phyloP scores from a whole-genome alignment of 2,797 vertebrate genomes.

The Chrysolophus pictus region DNA sequence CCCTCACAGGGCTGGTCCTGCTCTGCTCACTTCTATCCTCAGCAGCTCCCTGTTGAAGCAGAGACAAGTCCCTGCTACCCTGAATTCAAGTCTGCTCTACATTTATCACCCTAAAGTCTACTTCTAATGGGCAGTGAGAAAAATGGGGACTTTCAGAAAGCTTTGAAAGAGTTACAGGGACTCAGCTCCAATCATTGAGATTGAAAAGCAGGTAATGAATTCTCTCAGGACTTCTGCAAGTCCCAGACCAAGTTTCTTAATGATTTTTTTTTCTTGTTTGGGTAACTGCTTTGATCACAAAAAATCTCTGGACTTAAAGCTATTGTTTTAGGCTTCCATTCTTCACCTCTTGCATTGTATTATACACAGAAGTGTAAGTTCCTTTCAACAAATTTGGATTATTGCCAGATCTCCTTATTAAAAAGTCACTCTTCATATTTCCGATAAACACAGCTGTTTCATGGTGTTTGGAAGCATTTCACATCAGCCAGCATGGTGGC shows the following conservation, averaged over 20 bases:
- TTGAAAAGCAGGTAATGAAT: constrained; percentile 59
- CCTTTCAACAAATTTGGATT: constrained; percentile 70
- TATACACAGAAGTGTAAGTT: constrained; percentile 72
- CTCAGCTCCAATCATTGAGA: constrained; percentile 37
- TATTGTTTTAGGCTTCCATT: constrained; percentile 74
- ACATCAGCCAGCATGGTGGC: constrained; percentile 69
- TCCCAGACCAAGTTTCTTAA: constrained; percentile 60
- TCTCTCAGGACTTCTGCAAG: constrained; percentile 56
- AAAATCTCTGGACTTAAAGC: constrained; percentile 59
- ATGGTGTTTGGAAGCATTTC: constrained; percentile 73
- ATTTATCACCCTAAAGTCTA: background rate
- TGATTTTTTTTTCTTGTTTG: constrained; percentile 57
- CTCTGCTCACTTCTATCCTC: background rate
- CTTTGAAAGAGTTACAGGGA: constrained; percentile 17
- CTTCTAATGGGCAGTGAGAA: constrained; percentile 23
- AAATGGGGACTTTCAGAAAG: constrained; percentile 19
- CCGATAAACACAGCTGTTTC: constrained; percentile 75
- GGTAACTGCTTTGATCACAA: constrained; percentile 55
- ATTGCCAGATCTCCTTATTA: constrained; percentile 77
- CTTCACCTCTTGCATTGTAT: constrained; percentile 71
- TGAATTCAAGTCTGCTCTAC: background rate
- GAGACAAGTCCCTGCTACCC: background rate
- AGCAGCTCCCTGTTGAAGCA: background rate
- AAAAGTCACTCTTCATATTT: constrained; percentile 78
- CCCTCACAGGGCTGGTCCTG: background rate